phyloP scores from a whole-genome alignment of 2,888 invertebrate genomes.

The Ochlodes sylvanus region DNA sequence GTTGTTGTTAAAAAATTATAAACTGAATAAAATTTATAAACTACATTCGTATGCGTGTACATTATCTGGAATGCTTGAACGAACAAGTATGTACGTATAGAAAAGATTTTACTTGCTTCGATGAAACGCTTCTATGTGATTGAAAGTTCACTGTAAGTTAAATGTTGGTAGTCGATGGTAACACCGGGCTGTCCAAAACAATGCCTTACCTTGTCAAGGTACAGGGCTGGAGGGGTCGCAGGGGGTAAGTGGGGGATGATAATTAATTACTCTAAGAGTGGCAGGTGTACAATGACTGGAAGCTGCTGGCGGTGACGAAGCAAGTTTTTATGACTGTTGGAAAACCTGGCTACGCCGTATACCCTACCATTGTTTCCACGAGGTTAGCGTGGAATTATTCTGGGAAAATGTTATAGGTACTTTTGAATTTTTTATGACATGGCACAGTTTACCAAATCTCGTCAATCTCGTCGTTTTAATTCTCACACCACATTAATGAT shows the following conservation, averaged over 20 bases:
- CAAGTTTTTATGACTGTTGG: constrained; percentile 57
- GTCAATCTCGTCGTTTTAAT: no score
- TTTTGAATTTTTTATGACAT: no score
- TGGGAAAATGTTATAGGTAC: not conserved
- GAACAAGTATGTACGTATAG: no score
- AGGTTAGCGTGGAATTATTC: not conserved
- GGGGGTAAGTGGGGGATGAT: constrained; percentile 52
- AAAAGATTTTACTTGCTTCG: no score
- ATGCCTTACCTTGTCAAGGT: constrained; percentile 75
- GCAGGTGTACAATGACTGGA: constrained; percentile 81
- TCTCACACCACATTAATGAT: no score
- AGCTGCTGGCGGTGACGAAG: constrained; percentile 64
- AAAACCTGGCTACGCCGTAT: constrained; percentile 25
- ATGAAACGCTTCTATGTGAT: not conserved
- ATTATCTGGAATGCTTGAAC: no score
- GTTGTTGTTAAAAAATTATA: no score
- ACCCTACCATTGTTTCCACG: constrained; percentile 17
- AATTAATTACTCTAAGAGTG: constrained; percentile 78
- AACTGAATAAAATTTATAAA: no score
- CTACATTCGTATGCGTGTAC: no score
- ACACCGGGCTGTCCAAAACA: constrained; percentile 58
- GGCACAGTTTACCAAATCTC: no score
- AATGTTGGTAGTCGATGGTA: constrained; percentile 32
- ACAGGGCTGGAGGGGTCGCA: constrained; percentile 43
- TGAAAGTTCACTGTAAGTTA: constrained; percentile 15